phyloP scores from a whole-genome alignment of 1,140 invertebrate species.

The Homarus americanus region DNA sequence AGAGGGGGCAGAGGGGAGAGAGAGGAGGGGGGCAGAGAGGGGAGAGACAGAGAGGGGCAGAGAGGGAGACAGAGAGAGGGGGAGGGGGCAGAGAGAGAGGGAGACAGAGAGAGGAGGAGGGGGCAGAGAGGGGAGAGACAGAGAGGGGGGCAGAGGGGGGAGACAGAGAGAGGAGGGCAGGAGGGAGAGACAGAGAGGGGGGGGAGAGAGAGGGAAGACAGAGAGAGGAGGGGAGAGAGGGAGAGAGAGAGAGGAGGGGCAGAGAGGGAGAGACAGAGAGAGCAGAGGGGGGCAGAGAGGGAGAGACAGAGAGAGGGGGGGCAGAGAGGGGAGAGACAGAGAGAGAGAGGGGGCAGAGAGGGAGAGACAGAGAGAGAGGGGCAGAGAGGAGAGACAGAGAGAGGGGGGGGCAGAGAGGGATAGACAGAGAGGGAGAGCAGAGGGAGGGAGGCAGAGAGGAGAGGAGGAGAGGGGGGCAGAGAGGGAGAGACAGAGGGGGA shows the following conservation, averaged over 20 bases:
- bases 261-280: not conserved
- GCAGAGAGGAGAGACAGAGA: not conserved
- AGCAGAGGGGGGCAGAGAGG: not conserved
- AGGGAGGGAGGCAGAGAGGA: too few species aligned
- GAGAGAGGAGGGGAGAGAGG: not conserved
- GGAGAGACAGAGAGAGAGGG: not conserved
- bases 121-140: not conserved
- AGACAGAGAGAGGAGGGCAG: not conserved
- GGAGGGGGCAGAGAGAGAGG: not conserved
- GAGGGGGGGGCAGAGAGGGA: not conserved
- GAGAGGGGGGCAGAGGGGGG: not conserved
- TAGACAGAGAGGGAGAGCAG: not conserved
- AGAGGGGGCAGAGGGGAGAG: too few species aligned
- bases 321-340: not conserved
- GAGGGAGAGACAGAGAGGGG: not conserved
- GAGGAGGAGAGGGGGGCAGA: not conserved
- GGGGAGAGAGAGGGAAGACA: not conserved
- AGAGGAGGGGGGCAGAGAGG: too few species aligned
- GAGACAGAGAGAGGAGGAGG: not conserved
- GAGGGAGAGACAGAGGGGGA: not conserved
- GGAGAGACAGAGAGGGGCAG: not conserved
- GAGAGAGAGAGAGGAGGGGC: not conserved
- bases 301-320: conserved; percentile 2
- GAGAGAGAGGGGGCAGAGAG: not conserved
- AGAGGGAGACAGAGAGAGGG: not conserved